Evolutionary conservation across 2,888 invertebrate genomes (phyloP), one percentile per base, ranked within the genome.

Genomic region (Zhengitettix transpicula): DNA sequence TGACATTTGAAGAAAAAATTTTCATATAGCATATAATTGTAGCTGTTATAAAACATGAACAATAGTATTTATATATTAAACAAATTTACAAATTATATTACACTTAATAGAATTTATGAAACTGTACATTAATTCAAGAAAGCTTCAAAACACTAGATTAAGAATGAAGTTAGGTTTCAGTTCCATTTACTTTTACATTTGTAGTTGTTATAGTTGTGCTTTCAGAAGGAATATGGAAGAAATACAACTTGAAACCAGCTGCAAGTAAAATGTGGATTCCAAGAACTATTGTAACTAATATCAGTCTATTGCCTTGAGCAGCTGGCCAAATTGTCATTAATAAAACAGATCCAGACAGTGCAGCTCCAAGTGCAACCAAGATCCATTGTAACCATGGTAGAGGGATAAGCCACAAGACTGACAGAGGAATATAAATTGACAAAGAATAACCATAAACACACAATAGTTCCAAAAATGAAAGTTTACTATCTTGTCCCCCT

Each of bases 391-490:
- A 77, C 81, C 87, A 84, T 79, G 47, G 47, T 14, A 55, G 40
- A 14, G 16, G 40, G 67, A 97, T 88, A 0, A 91, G 85, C 93
- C 95, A 96, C 52, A 97, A 76, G 64, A 96, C 82, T 3, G 95
- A 89, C 10, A 94, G 87, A 8, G 97, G 97, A 68, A 98, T 84
- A 74, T 93, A 98, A 68, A 96, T 89, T 42, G 92, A 84, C 55
- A 98, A 76, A 0, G 95, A 95, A 73, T 98, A 98, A 10, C 97
- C 98, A 70, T 97, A 98, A 11, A 96, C 79, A 72, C 95, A 96
- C 70, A 97, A 81, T 11, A 97, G 78, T 65, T 97, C 92, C 66
- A 96, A 77, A 70, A 92, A 77, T 17, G 85, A 80, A 17, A 86
- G 85, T 0, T 79, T 74, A 41, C 47, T 76, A 12, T 77, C 75